A percentile compares a stretch with the other conserved stretches of the same genome.
Evolutionary conservation across 2,888 invertebrate genomes (phyloP).

Genomic region (Thera obeliscata): DNA sequence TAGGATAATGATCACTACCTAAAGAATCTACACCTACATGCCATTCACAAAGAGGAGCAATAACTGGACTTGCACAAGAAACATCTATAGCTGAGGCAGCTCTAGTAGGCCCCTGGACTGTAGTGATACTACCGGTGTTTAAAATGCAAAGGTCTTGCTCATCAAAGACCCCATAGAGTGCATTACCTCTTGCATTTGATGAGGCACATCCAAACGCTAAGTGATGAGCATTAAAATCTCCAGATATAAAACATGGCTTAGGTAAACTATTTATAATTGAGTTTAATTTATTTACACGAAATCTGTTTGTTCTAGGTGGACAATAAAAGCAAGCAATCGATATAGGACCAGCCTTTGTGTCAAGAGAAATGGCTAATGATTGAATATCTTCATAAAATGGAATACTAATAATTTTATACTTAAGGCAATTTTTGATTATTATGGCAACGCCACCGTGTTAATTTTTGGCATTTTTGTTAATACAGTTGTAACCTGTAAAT

Average conservation of each 20-base stretch:
- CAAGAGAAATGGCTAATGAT: neutral
- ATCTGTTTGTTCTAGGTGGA: slow-evolving; percentile 1
- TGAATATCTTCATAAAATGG: neutral
- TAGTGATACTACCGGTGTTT: neutral
- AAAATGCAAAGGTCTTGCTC: neutral
- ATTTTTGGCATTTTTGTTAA: neutral
- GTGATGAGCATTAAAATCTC: neutral
- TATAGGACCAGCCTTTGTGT: neutral
- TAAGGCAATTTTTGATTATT: neutral
- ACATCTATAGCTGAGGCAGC: neutral
- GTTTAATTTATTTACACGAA: neutral
- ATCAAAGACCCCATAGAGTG: neutral
- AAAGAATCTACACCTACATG: neutral
- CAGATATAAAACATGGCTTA: slow-evolving; percentile 1
- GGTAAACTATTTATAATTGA: neutral
- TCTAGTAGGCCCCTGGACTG: neutral
- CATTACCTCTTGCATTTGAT: neutral
- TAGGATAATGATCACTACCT: neutral
- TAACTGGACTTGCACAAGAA: slow-evolving; percentile 1
- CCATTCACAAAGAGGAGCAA: slow-evolving; percentile 1
- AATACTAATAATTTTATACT: neutral
- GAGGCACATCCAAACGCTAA: neutral
- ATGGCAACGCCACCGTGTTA: neutral
- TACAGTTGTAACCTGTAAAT: neutral
- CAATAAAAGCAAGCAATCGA: neutral